Evolutionary conservation across 2,888 invertebrate species (phyloP).

Genomic region (Monopis laevigella): DNA sequence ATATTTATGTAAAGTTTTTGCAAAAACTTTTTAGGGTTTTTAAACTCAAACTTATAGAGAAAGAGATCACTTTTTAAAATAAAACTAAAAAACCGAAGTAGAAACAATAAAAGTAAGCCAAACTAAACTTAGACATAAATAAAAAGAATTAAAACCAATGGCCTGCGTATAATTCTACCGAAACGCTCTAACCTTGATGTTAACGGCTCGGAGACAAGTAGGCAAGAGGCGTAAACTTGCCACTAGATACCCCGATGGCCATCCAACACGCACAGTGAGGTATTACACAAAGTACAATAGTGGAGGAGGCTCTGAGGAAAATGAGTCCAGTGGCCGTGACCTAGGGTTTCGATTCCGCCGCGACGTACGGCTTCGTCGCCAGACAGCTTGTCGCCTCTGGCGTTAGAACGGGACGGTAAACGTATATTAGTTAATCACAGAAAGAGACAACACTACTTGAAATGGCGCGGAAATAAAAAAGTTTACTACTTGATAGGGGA

Average conservation of each 20-base stretch:
- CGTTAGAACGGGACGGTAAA: slow-evolving; percentile 40
- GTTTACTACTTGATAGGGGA: too few species aligned
- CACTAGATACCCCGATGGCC: slow-evolving; percentile 22
- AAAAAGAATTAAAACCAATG: too few species aligned
- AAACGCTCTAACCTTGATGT: slow-evolving; percentile 5
- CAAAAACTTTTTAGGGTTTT: too few species aligned
- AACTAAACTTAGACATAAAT: too few species aligned
- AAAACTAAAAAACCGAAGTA: too few species aligned
- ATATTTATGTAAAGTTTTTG: too few species aligned
- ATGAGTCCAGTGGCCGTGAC: slow-evolving; percentile 51
- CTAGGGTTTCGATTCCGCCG: slow-evolving; percentile 56
- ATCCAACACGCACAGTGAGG: slow-evolving; percentile 25
- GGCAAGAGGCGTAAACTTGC: not conserved
- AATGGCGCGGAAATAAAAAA: slow-evolving; percentile 49
- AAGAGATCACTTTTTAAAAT: too few species aligned
- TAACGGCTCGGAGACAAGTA: slow-evolving; percentile 1
- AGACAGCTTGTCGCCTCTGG: slow-evolving; percentile 61
- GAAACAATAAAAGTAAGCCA: too few species aligned
- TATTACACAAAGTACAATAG: slow-evolving; percentile 28
- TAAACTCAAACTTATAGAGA: too few species aligned
- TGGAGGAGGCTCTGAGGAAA: slow-evolving; percentile 33
- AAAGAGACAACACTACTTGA: slow-evolving; percentile 32
- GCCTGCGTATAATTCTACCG: too few species aligned
- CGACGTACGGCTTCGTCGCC: slow-evolving; percentile 35
- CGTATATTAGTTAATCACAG: slow-evolving; percentile 21